Base-by-base conservation (phyloP, 1,140 invertebrate genomes). In the Phymorhynchus buccinoides region DNA sequence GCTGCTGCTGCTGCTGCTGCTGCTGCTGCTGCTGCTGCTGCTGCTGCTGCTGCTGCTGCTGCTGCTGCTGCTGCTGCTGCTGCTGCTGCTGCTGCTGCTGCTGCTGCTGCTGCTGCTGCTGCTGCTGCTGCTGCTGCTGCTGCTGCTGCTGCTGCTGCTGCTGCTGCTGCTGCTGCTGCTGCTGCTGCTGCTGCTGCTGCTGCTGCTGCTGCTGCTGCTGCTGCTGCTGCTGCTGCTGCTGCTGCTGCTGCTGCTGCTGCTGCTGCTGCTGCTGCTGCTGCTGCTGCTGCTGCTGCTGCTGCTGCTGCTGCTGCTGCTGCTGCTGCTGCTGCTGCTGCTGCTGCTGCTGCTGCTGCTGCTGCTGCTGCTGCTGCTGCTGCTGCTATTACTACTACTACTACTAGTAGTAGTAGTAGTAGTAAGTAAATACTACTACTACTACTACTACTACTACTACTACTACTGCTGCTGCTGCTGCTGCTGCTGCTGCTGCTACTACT, bases 281-380 rank as follows among this genome's bases (percentile, higher is more conserved):
- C 80, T 81, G 27, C 80, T 81, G 48, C 79, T 80, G 48, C 79
- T 80, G 48, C 79, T 80, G 48, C 79, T 48, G 48, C 79, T 80
- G 48, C 79, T 80, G 48, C 79, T 80, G 37, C 73, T 77, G 37
- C 73, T 77, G 37, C 73, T 77, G 37, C 73, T 77, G 37, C 73
- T 77, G 41, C 30, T 35, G 41, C 32, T 35, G 41, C 32, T 30
- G 41, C 32, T 35, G 41, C 32, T 83, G 41, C 27, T 35, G 41
- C 27, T 77, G 41, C 32, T 35, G 41, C n/a, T 30, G n/a, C 32
- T 35, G 27, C 81, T 77, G n/a, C 81, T 75, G 37, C 30, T 83
- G n/a, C 32, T 35, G 27, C 44, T 48, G 27, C 32, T 77, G 37
- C 44, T 79, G 62, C 44, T 83, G 27, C 62, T 77, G 22, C 32